Conservation (phyloP, 2,797 vertebrate genomes). For the Hyperoplus lanceolatus region DNA sequence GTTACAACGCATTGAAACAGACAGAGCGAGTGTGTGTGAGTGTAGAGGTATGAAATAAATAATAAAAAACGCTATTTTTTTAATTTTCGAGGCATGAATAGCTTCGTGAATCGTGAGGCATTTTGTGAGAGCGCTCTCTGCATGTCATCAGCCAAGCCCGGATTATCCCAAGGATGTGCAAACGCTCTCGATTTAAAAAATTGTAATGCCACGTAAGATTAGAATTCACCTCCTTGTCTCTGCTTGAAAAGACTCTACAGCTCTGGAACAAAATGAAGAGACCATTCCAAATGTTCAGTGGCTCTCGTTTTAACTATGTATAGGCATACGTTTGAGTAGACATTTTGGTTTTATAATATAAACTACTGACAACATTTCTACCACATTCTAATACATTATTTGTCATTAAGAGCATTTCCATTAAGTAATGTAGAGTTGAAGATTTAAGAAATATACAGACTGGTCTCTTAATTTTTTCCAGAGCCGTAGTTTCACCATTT, state of each 20-base stretch:
- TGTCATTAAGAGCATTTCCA: no score
- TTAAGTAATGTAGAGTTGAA: no score
- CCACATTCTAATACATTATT: no score
- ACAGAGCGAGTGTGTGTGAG: conserved; percentile 37
- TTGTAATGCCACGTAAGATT: conserved; percentile 74
- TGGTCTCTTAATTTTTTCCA: no score
- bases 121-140: conserved; percentile 56
- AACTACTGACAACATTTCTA: no score
- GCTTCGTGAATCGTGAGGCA: conserved; percentile 64
- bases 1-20: conserved; percentile 32
- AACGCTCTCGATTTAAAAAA: conserved; percentile 80
- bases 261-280: no score
- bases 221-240: conserved; percentile 71
- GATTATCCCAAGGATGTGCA: conserved; percentile 76
- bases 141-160: conserved; percentile 76
- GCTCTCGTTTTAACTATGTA: no score
- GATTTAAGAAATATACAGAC: no score
- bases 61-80: conserved; percentile 75
- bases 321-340: no score
- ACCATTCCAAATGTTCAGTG: no score
- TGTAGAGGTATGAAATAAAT: conserved; percentile 15
- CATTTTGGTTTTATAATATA: no score
- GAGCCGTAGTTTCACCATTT: conserved; percentile 40
- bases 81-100: conserved; percentile 72
- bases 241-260: conserved; percentile 55